phyloP scores from a whole-genome alignment of 2,113 vertebrate genomes.

The Callithrix jacchus region DNA sequence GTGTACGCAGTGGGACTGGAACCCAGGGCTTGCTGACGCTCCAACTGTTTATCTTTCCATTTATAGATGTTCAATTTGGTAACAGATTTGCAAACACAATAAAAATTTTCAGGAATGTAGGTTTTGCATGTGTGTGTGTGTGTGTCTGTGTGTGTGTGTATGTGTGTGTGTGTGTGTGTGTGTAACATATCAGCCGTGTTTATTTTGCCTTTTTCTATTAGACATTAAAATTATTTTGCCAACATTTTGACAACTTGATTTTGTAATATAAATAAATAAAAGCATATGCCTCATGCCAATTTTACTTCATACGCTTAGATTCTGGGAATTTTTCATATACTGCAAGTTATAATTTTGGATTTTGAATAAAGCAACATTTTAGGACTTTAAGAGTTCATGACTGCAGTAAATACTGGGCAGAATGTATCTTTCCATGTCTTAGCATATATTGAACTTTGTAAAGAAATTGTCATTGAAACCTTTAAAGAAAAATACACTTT shows the following conservation, averaged over 20 bases:
- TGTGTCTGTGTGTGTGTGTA: neutral
- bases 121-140: neutral
- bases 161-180: neutral
- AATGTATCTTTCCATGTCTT: neutral
- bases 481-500: constrained; percentile 11
- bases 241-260: constrained; percentile 30
- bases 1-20: neutral
- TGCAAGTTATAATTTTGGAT: neutral
- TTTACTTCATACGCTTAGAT: neutral
- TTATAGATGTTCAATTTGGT: neutral
- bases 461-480: neutral
- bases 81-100: neutral
- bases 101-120: neutral
- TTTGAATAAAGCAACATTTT: constrained; percentile 41
- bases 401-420: neutral
- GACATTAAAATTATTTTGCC: constrained; percentile 18
- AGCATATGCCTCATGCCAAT: neutral
- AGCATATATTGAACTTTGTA: neutral
- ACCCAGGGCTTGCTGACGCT: neutral
- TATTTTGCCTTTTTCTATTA: constrained; percentile 34
- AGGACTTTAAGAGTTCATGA: neutral
- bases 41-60: neutral
- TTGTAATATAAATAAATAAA: neutral
- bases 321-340: neutral
- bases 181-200: neutral